These are phyloP conservation scores for Plusia festucae DNA, from an alignment of 2,888 invertebrate genomes.

Conservation along the genomic window DNA sequence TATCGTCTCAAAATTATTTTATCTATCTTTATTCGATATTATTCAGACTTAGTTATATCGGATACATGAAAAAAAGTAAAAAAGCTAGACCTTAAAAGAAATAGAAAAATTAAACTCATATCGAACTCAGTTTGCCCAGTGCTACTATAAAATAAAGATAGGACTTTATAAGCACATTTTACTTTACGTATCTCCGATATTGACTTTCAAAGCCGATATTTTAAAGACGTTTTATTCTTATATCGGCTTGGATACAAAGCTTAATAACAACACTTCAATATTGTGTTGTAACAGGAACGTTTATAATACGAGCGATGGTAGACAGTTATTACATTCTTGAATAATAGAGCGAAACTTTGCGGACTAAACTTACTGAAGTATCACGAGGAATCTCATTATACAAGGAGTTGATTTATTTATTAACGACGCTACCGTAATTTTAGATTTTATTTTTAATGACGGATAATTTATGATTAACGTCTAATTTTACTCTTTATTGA, in stretches of 20 bases:
- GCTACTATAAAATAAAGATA: background rate
- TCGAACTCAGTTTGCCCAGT: background rate
- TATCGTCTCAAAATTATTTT: no score
- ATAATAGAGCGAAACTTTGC: conserved; percentile 68
- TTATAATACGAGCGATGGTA: conserved; percentile 45
- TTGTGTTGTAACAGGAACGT: conserved; percentile 40
- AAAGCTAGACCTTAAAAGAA: background rate
- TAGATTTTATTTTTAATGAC: background rate
- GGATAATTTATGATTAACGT: background rate
- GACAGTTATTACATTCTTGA: conserved; percentile 74
- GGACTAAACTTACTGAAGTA: conserved; percentile 53
- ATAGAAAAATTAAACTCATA: conserved; percentile 3
- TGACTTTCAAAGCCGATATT: conserved; percentile 49
- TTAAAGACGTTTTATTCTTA: conserved; percentile 46
- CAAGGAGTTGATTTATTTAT: conserved; percentile 47
- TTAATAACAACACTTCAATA: conserved; percentile 49
- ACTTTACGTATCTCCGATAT: conserved; percentile 45
- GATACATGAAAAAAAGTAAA: background rate
- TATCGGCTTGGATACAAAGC: conserved; percentile 43
- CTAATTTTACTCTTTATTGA: no score
- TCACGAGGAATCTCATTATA: conserved; percentile 50
- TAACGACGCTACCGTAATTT: conserved; percentile 23
- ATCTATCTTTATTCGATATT: no score
- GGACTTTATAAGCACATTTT: conserved; percentile 3
- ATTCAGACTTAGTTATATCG: no score